Conservation (phyloP, 2,888 invertebrate species). For the Agrotis ipsilon region DNA sequence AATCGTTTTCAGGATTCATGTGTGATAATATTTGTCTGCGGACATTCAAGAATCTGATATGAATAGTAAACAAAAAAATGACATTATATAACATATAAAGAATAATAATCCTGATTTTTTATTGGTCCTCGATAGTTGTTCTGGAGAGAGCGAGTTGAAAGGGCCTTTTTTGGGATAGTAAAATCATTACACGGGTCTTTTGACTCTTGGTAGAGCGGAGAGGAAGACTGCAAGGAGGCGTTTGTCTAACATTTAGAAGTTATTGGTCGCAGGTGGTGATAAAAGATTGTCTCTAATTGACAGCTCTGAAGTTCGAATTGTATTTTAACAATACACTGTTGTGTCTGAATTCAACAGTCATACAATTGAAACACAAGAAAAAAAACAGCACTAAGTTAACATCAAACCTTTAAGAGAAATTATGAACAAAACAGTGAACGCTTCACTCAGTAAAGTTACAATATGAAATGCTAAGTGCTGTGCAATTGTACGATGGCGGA, state of each 20-base stretch:
- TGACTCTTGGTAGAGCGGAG: no score
- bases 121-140: background rate
- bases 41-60: conserved; percentile 18
- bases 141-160: background rate
- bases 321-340: background rate
- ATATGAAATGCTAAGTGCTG: conserved; percentile 59
- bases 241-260: background rate
- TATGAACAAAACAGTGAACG: conserved; percentile 42
- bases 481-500: conserved; percentile 62
- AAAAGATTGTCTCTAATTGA: background rate
- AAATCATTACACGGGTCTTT: no score
- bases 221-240: no score
- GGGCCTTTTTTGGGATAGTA: no score
- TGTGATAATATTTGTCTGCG: conserved; percentile 50
- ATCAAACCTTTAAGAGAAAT: conserved; percentile 39
- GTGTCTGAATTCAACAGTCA: background rate
- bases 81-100: background rate
- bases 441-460: conserved; percentile 51
- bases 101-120: background rate
- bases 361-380: background rate
- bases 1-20: conserved; percentile 49
- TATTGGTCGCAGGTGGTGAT: background rate
- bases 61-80: conserved; percentile 12
- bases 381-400: conserved; percentile 1
- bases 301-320: background rate